A percentile compares a stretch with the other conserved stretches of the same genome.
phyloP scores from a whole-genome alignment of 2,797 vertebrate genomes.

The Epinephelus awoara region DNA sequence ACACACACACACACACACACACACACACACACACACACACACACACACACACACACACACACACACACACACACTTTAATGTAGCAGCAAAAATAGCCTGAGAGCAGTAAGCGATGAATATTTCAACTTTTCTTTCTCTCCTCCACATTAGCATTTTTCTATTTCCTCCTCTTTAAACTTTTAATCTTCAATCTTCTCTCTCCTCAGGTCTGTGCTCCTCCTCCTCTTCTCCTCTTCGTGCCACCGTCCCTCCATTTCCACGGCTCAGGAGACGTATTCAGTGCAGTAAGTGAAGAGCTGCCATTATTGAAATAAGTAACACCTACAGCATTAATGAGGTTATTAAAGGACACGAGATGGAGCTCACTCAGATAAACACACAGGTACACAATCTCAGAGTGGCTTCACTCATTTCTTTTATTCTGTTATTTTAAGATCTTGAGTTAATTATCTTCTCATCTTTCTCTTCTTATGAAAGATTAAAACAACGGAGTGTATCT shows the following conservation, averaged over 20 bases:
- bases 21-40: not conserved
- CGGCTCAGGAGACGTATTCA: not conserved
- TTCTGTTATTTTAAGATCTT: too few relatives aligned
- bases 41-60: not conserved
- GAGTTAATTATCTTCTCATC: too few relatives aligned
- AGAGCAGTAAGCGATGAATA: constrained; percentile 55
- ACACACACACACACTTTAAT: not conserved
- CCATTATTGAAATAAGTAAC: not conserved
- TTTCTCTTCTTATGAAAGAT: too few relatives aligned
- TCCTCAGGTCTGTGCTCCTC: not conserved
- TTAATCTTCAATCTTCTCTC: not conserved
- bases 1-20: not conserved
- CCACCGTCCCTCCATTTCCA: too few relatives aligned
- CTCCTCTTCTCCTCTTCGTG: not conserved
- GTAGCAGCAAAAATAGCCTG: constrained; percentile 49
- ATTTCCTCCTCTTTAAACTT: constrained; percentile 12
- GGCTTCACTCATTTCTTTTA: too few relatives aligned
- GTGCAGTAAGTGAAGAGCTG: not conserved
- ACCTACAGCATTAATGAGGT: not conserved
- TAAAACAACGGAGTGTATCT: too few relatives aligned
- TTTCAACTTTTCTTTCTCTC: constrained; percentile 38
- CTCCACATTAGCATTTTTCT: not conserved
- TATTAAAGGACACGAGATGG: not conserved
- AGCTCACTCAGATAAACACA: too few relatives aligned
- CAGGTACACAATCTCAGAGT: too few relatives aligned